A percentile compares a stretch with the other conserved stretches of the same genome.
Conservation (phyloP, 2,797 vertebrate species). For the Periophthalmus magnuspinnatus region DNA sequence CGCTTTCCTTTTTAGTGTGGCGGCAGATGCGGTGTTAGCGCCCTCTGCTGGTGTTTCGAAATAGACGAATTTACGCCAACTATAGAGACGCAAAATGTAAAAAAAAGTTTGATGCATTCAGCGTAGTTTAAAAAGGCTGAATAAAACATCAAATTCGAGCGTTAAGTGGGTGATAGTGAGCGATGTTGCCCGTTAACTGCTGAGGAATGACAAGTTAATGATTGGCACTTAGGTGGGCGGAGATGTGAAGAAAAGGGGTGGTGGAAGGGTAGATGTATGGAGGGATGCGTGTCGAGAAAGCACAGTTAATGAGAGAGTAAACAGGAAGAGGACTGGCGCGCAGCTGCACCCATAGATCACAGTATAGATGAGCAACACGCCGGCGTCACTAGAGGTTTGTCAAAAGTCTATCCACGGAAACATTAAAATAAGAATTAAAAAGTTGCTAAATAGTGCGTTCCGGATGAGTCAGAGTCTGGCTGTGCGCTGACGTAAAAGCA, state of each 20-base stretch:
- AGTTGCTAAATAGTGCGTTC: background rate
- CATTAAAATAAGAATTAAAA: slow-evolving; percentile 3
- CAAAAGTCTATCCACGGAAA: slow-evolving; percentile 11
- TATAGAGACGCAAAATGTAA: background rate
- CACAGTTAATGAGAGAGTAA: slow-evolving; percentile 57
- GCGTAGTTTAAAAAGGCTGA: background rate
- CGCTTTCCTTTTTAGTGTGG: background rate
- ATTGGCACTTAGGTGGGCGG: slow-evolving; percentile 59
- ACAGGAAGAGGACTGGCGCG: slow-evolving; percentile 36
- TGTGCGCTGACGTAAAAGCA: background rate
- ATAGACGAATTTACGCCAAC: too few relatives aligned
- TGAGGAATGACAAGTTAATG: slow-evolving; percentile 65
- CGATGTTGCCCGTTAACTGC: slow-evolving; percentile 49
- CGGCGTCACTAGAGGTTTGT: slow-evolving; percentile 19
- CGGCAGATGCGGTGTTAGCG: background rate
- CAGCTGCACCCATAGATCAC: slow-evolving; percentile 40
- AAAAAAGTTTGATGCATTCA: background rate
- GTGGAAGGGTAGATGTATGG: slow-evolving; percentile 29
- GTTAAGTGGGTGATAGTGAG: background rate
- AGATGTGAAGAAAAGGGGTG: slow-evolving; percentile 9
- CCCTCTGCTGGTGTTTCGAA: too few relatives aligned
- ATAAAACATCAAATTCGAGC: background rate
- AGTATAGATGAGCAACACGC: slow-evolving; percentile 35
- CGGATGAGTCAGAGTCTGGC: background rate
- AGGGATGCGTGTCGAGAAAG: slow-evolving; percentile 45